Percentiles rank a stretch among this genome's conserved stretches.
Conservation (phyloP, 2,113 vertebrate genomes). For the Cinclus cinclus region DNA sequence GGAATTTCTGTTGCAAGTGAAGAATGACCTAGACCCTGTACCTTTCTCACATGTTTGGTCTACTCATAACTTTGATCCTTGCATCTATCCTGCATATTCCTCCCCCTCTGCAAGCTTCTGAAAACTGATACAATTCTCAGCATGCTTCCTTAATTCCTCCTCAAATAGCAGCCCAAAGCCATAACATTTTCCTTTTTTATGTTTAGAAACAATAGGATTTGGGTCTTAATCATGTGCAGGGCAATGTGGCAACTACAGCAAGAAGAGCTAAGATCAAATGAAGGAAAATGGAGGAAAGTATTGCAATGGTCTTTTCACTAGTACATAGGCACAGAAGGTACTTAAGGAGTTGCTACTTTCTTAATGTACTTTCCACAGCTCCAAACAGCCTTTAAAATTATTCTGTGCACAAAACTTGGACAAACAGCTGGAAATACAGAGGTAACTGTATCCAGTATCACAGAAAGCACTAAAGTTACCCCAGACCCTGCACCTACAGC, state of each 20-base stretch:
- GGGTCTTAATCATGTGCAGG: not conserved
- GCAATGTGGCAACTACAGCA: not conserved
- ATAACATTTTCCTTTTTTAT: not conserved
- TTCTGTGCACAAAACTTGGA: not conserved
- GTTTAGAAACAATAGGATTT: not conserved
- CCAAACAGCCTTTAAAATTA: not conserved
- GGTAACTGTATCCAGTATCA: not conserved
- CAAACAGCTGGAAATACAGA: not conserved
- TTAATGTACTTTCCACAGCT: slow-evolving; percentile 16
- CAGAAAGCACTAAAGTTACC: not conserved
- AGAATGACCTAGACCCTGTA: not conserved
- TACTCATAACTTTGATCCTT: not conserved
- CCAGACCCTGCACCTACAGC: not conserved
- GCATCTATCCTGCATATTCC: not conserved
- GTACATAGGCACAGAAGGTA: not conserved
- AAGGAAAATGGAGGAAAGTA: not conserved
- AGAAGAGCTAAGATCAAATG: not conserved
- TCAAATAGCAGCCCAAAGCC: not conserved
- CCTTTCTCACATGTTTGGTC: not conserved
- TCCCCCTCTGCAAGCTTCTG: not conserved
- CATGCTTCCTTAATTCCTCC: not conserved
- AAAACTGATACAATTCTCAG: not conserved
- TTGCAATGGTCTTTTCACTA: not conserved
- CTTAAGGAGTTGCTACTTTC: not conserved
- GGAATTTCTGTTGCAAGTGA: not conserved